Base-by-base conservation (phyloP, 2,797 vertebrate species). In the Heterohyrax brucei region DNA sequence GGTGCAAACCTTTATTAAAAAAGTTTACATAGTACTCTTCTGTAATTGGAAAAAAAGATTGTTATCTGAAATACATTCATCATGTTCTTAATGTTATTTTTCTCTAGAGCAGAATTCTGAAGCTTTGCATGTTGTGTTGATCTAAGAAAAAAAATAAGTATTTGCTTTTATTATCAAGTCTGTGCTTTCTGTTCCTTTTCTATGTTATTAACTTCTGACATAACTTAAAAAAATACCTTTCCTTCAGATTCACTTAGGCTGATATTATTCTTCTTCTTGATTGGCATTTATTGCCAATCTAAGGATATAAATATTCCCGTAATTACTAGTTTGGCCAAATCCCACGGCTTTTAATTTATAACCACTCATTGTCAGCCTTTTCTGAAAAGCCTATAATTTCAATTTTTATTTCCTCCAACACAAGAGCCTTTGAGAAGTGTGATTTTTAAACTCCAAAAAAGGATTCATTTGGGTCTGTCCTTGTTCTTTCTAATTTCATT, bases 311-410 rank as follows among this genome's bases (percentile, higher is more conserved):
- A 84, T 88, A 96, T 89, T 72, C 24, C 28, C 72, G 9, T 53
- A 94, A 92, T 90, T 85, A 93, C 26, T 48, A 30, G 76, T 92
- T 89, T 89, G 82, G 50, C 22, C 59, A 79, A 95, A 83, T 75
- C 28, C 19, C 28, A 70, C 33, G 80, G 75, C 16, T 90, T 94
- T 85, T 88, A 64, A 89, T 77, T 91, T 66, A 66, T 44, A 90
- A 81, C 59, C 86, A 78, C 33, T 93, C 16, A 88, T 78, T 77
- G 64, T 84, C 30, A 79, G 53, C 95, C 66, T 95, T 53, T 66
- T 87, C 72, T 94, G 70, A 90, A 86, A 95, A 64, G 64, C 53
- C 85, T 92, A 26, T 76, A 70, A 82, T 95, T 95, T 95, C 53
- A 53, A 89, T 53, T 95, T 89, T 5, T 4, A 82, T 68, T 87